These are phyloP conservation scores for Chrysocyon brachyurus DNA, from an alignment of 2,797 vertebrate genomes.

Conservation along the genomic window DNA sequence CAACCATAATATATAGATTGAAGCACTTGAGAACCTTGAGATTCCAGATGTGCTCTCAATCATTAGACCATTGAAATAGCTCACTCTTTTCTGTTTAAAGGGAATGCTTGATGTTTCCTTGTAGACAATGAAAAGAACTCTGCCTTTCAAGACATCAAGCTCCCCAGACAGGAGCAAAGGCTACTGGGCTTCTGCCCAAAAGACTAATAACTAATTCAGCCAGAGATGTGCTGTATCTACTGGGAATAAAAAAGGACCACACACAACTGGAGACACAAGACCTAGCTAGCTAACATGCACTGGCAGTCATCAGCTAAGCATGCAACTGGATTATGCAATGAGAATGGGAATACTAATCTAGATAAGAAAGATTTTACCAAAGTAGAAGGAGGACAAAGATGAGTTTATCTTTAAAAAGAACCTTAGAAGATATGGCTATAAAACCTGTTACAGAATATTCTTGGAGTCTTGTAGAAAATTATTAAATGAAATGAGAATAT, in stretches of 20 bases:
- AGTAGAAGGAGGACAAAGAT: not conserved
- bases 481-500: not conserved
- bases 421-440: not conserved
- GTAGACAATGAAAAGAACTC: not conserved
- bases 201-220: not conserved
- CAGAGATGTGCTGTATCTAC: not conserved
- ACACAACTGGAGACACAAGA: not conserved
- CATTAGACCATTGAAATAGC: not conserved
- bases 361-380: not conserved
- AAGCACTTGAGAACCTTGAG: not conserved
- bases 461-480: not conserved
- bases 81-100: not conserved
- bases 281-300: fast-evolving
- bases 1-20: too few species aligned
- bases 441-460: not conserved
- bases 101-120: not conserved
- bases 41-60: not conserved
- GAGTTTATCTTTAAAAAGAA: not conserved
- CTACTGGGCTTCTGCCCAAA: not conserved
- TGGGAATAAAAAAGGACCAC: not conserved
- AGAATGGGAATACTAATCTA: not conserved
- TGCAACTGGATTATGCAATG: too few species aligned
- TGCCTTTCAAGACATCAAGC: not conserved
- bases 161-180: fast-evolving
- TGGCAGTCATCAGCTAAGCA: fast-evolving